Conservation (phyloP, 2,888 invertebrate species). For the Euphydryas editha region DNA sequence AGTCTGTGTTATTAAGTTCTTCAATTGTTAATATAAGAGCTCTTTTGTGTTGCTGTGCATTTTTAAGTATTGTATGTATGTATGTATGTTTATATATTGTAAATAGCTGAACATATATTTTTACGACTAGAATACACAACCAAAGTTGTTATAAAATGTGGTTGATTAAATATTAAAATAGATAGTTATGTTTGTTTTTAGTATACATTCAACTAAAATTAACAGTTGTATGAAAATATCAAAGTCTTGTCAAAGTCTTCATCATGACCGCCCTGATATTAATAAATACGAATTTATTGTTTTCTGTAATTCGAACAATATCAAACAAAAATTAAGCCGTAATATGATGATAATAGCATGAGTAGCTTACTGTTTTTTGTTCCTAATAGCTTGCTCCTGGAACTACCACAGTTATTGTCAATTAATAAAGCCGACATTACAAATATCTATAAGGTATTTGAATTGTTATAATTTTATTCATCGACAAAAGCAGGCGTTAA, state of each 20-base stretch:
- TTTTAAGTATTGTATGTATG: slow-evolving; percentile 85
- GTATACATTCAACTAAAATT: slow-evolving; percentile 66
- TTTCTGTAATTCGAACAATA: slow-evolving; percentile 60
- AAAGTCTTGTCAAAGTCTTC: slow-evolving; percentile 73
- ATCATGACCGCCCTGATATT: slow-evolving; percentile 81
- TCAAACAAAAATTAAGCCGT: slow-evolving; percentile 46
- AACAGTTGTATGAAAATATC: slow-evolving; percentile 68
- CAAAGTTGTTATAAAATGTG: slow-evolving; percentile 85
- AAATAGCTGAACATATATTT: slow-evolving; percentile 83
- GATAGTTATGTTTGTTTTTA: slow-evolving; percentile 80
- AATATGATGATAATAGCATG: slow-evolving; percentile 52
- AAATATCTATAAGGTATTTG: slow-evolving; percentile 63
- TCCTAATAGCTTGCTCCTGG: slow-evolving; percentile 75
- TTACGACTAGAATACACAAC: slow-evolving; percentile 84
- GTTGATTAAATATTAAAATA: slow-evolving; percentile 82
- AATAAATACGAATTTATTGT: slow-evolving; percentile 75
- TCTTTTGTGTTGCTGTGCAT: slow-evolving; percentile 82
- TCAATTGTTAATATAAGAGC: slow-evolving; percentile 74
- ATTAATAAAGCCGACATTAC: slow-evolving; percentile 70
- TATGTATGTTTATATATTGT: slow-evolving; percentile 83
- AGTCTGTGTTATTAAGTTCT: slow-evolving; percentile 82
- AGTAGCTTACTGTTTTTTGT: slow-evolving; percentile 67
- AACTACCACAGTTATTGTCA: slow-evolving; percentile 72
- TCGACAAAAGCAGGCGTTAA: slow-evolving; percentile 73
- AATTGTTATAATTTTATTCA: slow-evolving; percentile 70